Percentiles rank a stretch among this genome's conserved stretches.
Conservation (phyloP, 2,888 invertebrate genomes). For the Teleogryllus oceanicus region DNA sequence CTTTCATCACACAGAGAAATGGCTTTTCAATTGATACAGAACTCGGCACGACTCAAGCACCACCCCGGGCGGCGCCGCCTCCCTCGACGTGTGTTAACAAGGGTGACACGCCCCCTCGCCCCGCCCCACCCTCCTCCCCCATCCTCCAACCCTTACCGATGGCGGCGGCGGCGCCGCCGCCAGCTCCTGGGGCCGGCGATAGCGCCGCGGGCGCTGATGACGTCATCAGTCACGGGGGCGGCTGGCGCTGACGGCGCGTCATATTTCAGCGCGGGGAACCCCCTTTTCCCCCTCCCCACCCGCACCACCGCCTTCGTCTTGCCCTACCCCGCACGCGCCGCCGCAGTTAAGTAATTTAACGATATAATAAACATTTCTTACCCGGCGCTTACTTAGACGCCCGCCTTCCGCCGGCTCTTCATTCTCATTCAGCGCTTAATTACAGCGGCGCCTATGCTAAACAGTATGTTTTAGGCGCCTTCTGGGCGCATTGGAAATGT, state of each 20-base stretch:
- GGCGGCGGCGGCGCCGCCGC: neutral
- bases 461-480: neutral
- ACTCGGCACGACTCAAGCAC: too few relatives aligned
- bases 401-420: neutral
- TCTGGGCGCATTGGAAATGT: neutral
- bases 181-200: neutral
- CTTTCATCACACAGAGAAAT: too few relatives aligned
- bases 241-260: neutral
- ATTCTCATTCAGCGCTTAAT: neutral
- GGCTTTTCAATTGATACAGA: too few relatives aligned
- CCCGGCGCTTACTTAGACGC: neutral
- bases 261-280: slow-evolving; percentile 4
- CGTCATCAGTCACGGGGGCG: slow-evolving; percentile 18
- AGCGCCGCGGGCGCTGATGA: slow-evolving; percentile 1
- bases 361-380: slow-evolving; percentile 11
- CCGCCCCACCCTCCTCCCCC: too few relatives aligned
- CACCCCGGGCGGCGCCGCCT: too few relatives aligned
- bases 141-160: too few relatives aligned
- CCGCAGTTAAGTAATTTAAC: neutral
- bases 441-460: neutral
- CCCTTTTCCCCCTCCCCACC: neutral
- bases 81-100: too few relatives aligned
- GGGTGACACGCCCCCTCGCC: too few relatives aligned
- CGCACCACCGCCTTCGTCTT: neutral
- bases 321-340: neutral